These are phyloP conservation scores for Gymnobelideus leadbeateri DNA, from an alignment of 2,113 vertebrate species.

Conservation along the genomic window DNA sequence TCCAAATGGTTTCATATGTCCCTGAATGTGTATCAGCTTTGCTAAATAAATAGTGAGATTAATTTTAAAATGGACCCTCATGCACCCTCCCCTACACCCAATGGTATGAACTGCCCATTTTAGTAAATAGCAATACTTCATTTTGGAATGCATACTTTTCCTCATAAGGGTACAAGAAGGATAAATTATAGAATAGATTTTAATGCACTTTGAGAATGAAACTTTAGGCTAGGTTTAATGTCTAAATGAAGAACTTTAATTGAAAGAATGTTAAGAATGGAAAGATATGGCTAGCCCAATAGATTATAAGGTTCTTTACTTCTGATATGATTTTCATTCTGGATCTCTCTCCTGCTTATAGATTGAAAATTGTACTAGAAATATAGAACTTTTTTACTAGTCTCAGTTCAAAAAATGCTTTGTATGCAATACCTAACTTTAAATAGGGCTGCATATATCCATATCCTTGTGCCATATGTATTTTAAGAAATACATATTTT, in stretches of 20 bases:
- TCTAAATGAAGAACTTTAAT: neutral
- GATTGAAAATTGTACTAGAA: neutral
- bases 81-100: neutral
- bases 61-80: neutral
- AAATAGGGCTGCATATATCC: too few species aligned
- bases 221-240: neutral
- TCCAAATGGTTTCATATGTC: neutral
- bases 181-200: neutral
- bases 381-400: neutral
- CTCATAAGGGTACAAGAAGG: neutral
- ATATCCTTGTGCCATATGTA: too few species aligned
- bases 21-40: neutral
- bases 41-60: neutral
- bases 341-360: neutral
- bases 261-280: neutral
- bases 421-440: too few species aligned
- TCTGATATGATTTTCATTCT: neutral
- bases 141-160: neutral
- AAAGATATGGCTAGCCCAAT: neutral
- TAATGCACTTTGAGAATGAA: neutral
- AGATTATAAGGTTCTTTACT: neutral
- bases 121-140: neutral
- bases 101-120: neutral
- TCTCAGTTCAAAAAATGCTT: neutral
- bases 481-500: too few species aligned